Evolutionary conservation across 2,797 vertebrate genomes (phyloP).

Genomic region (Linurgus olivaceus): DNA sequence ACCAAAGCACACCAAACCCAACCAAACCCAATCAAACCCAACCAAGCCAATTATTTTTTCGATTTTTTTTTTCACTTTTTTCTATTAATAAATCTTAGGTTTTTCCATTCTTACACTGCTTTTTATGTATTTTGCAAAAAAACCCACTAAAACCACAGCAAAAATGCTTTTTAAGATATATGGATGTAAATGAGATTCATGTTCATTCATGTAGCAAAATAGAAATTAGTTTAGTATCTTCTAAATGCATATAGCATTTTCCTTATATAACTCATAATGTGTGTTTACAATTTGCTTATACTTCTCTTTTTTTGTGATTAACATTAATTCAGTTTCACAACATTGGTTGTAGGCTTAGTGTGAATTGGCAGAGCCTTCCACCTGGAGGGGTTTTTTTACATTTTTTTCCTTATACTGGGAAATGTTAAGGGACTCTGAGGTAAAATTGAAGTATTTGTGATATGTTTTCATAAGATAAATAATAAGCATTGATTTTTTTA

Average conservation of each 20-base stretch:
- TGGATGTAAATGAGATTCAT: not conserved
- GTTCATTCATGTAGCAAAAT: not conserved
- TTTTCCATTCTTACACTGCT: not conserved
- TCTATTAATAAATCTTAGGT: not conserved
- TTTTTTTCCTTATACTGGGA: not conserved
- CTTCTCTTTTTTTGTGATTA: not conserved
- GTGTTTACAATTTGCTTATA: not conserved
- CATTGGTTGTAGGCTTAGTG: not conserved
- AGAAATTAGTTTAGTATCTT: not conserved
- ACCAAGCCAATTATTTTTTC: not conserved
- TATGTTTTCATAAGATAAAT: not conserved
- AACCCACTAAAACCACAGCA: rapidly evolving
- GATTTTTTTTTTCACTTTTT: not conserved
- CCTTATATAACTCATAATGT: not conserved
- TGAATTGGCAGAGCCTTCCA: not conserved
- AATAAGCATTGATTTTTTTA: not conserved
- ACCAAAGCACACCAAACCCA: not conserved
- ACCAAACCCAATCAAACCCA: not conserved
- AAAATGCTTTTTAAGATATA: not conserved
- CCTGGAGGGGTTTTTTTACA: no score
- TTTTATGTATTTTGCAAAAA: not conserved
- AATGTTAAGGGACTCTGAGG: not conserved
- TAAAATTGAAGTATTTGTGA: not conserved
- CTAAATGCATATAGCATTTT: not conserved
- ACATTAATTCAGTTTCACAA: not conserved